Conservation (phyloP, 2,888 invertebrate species). For the Philopedon plagiatum region DNA sequence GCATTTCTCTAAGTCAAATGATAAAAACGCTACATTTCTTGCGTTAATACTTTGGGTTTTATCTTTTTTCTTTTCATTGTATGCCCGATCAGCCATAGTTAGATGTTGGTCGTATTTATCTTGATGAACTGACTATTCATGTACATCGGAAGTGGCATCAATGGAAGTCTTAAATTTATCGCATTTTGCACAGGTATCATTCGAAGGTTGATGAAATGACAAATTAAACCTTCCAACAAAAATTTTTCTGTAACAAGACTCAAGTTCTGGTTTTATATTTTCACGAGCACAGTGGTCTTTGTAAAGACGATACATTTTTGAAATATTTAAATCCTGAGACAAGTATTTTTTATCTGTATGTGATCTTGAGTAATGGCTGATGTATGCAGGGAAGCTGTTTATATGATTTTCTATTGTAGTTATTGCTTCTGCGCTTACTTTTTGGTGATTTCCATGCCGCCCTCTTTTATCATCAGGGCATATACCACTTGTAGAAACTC, state of each 20-base stretch:
- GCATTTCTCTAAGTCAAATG: conserved; percentile 6
- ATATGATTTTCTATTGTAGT: conserved; percentile 16
- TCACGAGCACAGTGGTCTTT: conserved; percentile 6
- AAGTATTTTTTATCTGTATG: conserved; percentile 29
- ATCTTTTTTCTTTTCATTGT: conserved; percentile 11
- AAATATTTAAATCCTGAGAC: neutral
- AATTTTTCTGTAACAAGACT: conserved; percentile 15
- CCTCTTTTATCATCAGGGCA: conserved; percentile 24
- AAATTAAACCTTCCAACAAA: conserved; percentile 27
- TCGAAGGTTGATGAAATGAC: conserved; percentile 30
- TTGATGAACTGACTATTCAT: neutral
- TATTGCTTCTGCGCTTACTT: conserved; percentile 13
- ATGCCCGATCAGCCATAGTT: conserved; percentile 5
- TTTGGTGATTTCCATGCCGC: conserved; percentile 20
- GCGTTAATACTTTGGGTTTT: conserved; percentile 2
- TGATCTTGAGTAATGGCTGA: conserved; percentile 31
- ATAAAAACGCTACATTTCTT: neutral
- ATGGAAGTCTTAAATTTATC: conserved; percentile 25
- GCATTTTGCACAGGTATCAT: conserved; percentile 29
- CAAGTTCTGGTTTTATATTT: neutral
- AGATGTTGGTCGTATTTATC: neutral
- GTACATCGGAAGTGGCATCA: conserved; percentile 3
- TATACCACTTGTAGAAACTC: neutral
- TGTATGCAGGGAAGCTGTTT: conserved; percentile 15
- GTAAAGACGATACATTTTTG: conserved; percentile 30